A percentile compares a stretch with the other conserved stretches of the same genome.
Evolutionary conservation across 2,113 vertebrate species (phyloP).

Genomic region (Dunckerocampus dactyliophorus): DNA sequence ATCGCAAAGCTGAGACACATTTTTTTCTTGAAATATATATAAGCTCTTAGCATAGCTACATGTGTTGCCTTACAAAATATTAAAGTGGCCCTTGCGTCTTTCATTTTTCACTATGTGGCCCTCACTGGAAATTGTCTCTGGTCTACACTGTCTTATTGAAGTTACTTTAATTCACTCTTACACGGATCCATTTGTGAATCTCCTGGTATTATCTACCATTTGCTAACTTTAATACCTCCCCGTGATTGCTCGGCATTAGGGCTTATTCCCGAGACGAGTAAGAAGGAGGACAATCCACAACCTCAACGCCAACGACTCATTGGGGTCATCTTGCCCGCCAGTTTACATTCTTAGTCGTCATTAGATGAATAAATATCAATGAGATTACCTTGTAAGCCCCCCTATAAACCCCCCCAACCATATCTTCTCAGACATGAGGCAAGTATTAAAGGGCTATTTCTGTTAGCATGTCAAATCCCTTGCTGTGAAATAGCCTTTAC

Average conservation of each 20-base stretch:
- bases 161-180: slow-evolving; percentile 64
- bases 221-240: slow-evolving; percentile 72
- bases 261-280: slow-evolving; percentile 43
- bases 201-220: slow-evolving; percentile 70
- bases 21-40: too few species aligned
- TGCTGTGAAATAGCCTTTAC: slow-evolving; percentile 49
- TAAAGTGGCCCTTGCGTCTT: too few species aligned
- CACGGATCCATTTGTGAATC: slow-evolving; percentile 63
- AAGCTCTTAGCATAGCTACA: too few species aligned
- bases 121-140: too few species aligned
- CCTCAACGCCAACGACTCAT: slow-evolving; percentile 63
- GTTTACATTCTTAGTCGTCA: slow-evolving; percentile 71
- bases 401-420: slow-evolving; percentile 34
- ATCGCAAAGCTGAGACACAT: too few species aligned
- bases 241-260: slow-evolving; percentile 57
- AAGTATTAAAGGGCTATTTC: slow-evolving; percentile 61
- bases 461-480: slow-evolving; percentile 49
- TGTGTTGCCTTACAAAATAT: too few species aligned
- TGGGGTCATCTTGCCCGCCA: slow-evolving; percentile 64
- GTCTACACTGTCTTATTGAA: slow-evolving; percentile 44
- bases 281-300: slow-evolving; percentile 67
- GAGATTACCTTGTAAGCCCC: slow-evolving; percentile 72
- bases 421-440: slow-evolving; percentile 49
- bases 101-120: too few species aligned
- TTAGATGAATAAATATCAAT: slow-evolving; percentile 76